Base-by-base conservation (phyloP, 2,113 vertebrate genomes). In the Acanthisitta chloris region DNA sequence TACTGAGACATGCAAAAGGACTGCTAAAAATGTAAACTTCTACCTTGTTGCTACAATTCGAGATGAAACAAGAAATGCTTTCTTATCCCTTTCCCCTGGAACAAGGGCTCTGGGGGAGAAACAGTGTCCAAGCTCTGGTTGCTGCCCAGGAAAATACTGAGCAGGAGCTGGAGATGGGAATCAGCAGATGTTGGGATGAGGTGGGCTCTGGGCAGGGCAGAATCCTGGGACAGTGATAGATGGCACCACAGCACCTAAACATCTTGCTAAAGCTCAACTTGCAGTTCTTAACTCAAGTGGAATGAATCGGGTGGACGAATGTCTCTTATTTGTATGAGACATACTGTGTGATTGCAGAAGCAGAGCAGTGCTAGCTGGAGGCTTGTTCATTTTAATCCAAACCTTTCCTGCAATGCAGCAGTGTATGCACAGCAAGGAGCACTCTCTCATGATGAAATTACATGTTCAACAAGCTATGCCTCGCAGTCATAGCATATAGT, bases 221-320 rank as follows among this genome's bases (percentile, higher is more conserved):
- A 62, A 8, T 4, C 6, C 28, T 19, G 7, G 17, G 54, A 3
- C 12, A 24, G 20, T 10, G 23, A 4, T 0, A 10, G 20, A 36
- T 72, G 66, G 29, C 61, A 59, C 34, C 29, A 4, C 0, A 8
- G 14, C 57, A 45, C 38, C 38, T 9, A 65, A 61, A 36, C 18
- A 3, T 55, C 12, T 17, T 23, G 21, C 45, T 43, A 1, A 6
- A 57, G 19, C 42, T 77, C 12, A 10, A 36, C 17, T 57, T 26
- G 10, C 4, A 13, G 1, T 10, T 42, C 23, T 17, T 31, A 62
- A 59, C 34, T 33, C 6, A 8, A 28, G 19, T 54, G 38, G 59
- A 49, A 33, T 8, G 17, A 5, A n/a, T 14, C 0, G 0, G 36
- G 29, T 33, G 28, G 8, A 12, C 4, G 7, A 51, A 51, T 20